Evolutionary conservation across 2,888 invertebrate genomes (phyloP).

Genomic region (Standfussiana lucernea): DNA sequence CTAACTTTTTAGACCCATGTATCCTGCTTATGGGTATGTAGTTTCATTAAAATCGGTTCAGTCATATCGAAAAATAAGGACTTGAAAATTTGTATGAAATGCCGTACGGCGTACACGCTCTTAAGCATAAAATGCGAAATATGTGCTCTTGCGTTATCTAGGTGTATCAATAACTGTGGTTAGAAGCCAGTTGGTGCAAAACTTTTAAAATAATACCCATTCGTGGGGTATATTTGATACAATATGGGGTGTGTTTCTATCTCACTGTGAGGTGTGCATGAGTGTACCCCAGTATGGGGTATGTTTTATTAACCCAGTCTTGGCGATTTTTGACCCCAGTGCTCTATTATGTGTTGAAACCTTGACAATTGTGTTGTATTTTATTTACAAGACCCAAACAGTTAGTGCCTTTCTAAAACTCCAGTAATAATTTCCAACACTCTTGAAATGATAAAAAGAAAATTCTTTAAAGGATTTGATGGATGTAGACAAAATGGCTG

Average conservation of each 20-base stretch:
- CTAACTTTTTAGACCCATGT: too few species aligned
- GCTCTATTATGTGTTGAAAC: neutral
- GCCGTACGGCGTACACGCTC: too few species aligned
- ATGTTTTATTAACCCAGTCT: neutral
- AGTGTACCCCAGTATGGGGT: too few species aligned
- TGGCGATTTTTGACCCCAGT: neutral
- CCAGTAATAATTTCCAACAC: neutral
- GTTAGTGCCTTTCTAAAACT: constrained; percentile 13
- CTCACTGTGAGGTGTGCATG: too few species aligned
- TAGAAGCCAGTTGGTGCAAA: neutral
- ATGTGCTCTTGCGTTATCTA: too few species aligned
- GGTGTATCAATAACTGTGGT: too few species aligned
- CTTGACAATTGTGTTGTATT: neutral
- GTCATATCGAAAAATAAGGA: too few species aligned
- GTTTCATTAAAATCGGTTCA: too few species aligned
- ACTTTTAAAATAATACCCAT: neutral
- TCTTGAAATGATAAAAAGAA: neutral
- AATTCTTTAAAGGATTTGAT: neutral
- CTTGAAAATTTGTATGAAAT: too few species aligned
- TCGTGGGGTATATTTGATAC: neutral
- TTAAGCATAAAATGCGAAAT: too few species aligned
- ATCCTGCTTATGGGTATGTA: too few species aligned
- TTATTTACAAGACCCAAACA: neutral
- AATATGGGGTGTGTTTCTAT: too few species aligned
- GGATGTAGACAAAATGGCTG: neutral